Percentiles rank a stretch among this genome's conserved stretches.
These are phyloP conservation scores for Rhagoletis zephyria DNA, from an alignment of 1,140 invertebrate genomes.

Conservation along the genomic window DNA sequence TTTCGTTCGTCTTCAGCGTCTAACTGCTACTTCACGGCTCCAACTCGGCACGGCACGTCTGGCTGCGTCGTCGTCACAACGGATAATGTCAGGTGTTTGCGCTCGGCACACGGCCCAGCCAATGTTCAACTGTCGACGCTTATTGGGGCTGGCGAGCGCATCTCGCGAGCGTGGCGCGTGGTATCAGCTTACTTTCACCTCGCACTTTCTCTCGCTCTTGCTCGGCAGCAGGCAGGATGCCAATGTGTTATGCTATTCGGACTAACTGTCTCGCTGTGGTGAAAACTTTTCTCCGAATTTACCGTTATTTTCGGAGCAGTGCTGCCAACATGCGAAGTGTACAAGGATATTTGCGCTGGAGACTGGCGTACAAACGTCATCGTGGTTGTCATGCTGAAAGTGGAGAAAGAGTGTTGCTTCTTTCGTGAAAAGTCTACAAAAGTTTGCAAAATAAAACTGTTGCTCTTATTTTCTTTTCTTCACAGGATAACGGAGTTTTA, in stretches of 20 bases:
- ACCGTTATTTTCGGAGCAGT: constrained; percentile 39
- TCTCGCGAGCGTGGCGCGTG: background rate
- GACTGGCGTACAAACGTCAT: background rate
- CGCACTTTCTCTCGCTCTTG: background rate
- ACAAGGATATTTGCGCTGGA: constrained; percentile 19
- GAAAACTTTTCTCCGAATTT: constrained; percentile 27
- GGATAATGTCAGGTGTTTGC: constrained; percentile 57
- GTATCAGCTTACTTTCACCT: constrained; percentile 6
- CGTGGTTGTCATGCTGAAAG: background rate
- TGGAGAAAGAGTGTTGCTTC: background rate
- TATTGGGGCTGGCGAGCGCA: constrained; percentile 10
- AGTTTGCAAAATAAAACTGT: background rate
- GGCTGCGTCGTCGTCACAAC: constrained; percentile 57
- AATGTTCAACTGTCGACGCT: constrained; percentile 39
- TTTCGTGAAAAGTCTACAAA: background rate
- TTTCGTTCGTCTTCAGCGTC: constrained; percentile 51
- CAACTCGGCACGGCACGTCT: constrained; percentile 55
- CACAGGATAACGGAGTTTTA: too few species aligned
- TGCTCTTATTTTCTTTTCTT: too few species aligned
- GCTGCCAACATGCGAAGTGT: background rate
- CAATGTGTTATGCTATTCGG: constrained; percentile 9
- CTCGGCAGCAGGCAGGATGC: background rate
- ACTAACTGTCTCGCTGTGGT: background rate
- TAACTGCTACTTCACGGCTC: constrained; percentile 47
- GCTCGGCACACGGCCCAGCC: constrained; percentile 24